phyloP scores from a whole-genome alignment of 2,888 invertebrate species.

The Buathra laborator region DNA sequence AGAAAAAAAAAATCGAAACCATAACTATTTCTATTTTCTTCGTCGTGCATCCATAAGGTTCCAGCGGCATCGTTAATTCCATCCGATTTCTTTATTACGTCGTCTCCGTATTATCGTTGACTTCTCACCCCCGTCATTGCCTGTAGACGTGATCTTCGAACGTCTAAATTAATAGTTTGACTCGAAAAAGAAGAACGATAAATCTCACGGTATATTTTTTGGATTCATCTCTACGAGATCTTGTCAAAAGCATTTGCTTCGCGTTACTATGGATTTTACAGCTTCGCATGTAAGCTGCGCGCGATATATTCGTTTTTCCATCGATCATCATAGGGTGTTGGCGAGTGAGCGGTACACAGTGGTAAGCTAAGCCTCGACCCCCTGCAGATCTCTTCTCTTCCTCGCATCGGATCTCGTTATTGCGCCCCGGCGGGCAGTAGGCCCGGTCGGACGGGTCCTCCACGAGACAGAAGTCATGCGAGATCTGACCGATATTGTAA shows the following conservation, averaged over 20 bases:
- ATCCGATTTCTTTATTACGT: constrained; percentile 9
- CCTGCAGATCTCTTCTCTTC: constrained; percentile 64
- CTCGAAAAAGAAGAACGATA: constrained; percentile 44
- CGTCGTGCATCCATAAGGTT: constrained; percentile 22
- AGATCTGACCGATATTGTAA: constrained; percentile 82
- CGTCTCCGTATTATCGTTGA: background rate
- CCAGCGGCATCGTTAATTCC: background rate
- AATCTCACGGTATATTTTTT: constrained; percentile 45
- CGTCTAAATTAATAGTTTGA: constrained; percentile 23
- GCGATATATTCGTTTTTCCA: constrained; percentile 50
- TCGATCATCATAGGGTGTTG: constrained; percentile 70
- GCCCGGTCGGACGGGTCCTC: constrained; percentile 47
- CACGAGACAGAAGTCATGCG: constrained; percentile 78
- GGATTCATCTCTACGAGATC: constrained; percentile 34
- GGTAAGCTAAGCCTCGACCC: constrained; percentile 60
- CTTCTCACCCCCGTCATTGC: background rate
- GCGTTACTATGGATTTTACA: constrained; percentile 9
- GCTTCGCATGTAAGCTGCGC: constrained; percentile 19
- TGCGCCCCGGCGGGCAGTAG: constrained; percentile 30
- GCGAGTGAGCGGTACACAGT: constrained; percentile 65
- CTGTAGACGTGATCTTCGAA: background rate
- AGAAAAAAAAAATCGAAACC: constrained; percentile 68
- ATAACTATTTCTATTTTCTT: constrained; percentile 30
- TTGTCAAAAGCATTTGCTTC: constrained; percentile 24
- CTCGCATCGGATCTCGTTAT: constrained; percentile 59